phyloP scores from a whole-genome alignment of 2,113 vertebrate species.

The Phyllopteryx taeniolatus region DNA sequence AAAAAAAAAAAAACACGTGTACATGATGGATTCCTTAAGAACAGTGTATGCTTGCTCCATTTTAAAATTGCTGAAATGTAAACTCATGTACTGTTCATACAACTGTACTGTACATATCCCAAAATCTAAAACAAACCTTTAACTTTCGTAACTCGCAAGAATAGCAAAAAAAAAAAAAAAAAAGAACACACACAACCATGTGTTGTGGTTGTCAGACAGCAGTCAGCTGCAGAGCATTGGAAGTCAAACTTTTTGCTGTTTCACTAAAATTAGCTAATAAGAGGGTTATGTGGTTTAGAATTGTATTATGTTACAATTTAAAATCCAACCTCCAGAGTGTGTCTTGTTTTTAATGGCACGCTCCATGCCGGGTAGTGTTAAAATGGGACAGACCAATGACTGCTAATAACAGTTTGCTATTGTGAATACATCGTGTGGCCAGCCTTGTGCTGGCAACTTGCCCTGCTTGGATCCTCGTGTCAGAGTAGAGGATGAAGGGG shows the following conservation, averaged over 20 bases:
- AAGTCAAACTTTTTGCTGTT: background rate
- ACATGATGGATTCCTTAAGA: background rate
- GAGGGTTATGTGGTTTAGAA: slow-evolving; percentile 1
- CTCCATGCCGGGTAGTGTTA: background rate
- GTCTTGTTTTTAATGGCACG: background rate
- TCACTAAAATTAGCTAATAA: slow-evolving; percentile 13
- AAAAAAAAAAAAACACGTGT: slow-evolving; percentile 4
- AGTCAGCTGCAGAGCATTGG: background rate
- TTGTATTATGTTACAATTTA: background rate
- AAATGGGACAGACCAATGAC: background rate
- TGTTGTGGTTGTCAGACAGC: background rate
- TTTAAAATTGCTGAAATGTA: background rate
- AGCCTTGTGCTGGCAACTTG: slow-evolving; percentile 5
- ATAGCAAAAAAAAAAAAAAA: background rate
- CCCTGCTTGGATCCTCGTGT: slow-evolving; percentile 26
- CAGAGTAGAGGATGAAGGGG: slow-evolving; percentile 36
- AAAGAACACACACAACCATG: background rate
- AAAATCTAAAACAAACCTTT: too few species aligned
- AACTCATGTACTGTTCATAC: background rate
- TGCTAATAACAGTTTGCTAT: background rate
- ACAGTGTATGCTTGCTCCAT: background rate
- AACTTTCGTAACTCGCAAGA: background rate
- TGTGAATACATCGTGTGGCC: slow-evolving; percentile 14
- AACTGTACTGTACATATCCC: slow-evolving; percentile 1
- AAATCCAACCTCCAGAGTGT: slow-evolving; percentile 5